A percentile compares a stretch with the other conserved stretches of the same genome.
These are phyloP conservation scores for Climacteris rufus DNA, from an alignment of 2,113 vertebrate genomes.

Conservation along the genomic window DNA sequence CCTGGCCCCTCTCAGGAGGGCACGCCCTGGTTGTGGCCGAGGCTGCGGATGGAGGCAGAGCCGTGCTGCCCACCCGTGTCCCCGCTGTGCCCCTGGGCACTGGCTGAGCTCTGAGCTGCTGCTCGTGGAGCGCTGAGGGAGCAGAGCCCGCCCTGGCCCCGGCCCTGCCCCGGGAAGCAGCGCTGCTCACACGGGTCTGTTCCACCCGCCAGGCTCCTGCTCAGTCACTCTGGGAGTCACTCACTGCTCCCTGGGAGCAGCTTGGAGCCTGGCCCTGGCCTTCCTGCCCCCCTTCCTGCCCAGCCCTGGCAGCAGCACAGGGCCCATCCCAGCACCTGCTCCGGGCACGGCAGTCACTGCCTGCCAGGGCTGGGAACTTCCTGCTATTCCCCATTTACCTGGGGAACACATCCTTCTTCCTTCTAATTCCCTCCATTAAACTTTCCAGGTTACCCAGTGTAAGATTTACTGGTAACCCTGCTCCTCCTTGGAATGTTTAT, in stretches of 20 bases:
- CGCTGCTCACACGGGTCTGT: rapidly evolving
- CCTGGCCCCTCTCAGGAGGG: not conserved
- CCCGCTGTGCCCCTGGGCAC: not conserved
- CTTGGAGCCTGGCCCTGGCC: not conserved
- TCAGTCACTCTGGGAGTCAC: not conserved
- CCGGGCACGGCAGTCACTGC: not conserved
- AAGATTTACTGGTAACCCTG: not conserved
- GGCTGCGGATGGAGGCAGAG: not conserved
- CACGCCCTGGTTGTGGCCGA: not conserved
- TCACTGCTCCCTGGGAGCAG: not conserved
- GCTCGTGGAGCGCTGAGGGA: too few species aligned
- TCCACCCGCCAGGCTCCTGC: not conserved
- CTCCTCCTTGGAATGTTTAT: not conserved
- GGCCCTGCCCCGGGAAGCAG: not conserved
- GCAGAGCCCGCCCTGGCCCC: too few species aligned
- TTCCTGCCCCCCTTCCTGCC: not conserved
- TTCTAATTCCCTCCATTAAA: not conserved
- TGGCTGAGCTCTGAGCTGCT: not conserved
- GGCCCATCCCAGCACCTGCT: not conserved
- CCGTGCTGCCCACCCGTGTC: not conserved
- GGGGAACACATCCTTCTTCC: not conserved
- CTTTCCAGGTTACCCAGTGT: not conserved
- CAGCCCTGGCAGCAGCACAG: rapidly evolving
- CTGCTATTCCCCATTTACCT: not conserved
- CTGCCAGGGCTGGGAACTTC: not conserved